These are phyloP conservation scores for Motacilla tschutschensis DNA, from an alignment of 2,113 vertebrate species.

Conservation along the genomic window DNA sequence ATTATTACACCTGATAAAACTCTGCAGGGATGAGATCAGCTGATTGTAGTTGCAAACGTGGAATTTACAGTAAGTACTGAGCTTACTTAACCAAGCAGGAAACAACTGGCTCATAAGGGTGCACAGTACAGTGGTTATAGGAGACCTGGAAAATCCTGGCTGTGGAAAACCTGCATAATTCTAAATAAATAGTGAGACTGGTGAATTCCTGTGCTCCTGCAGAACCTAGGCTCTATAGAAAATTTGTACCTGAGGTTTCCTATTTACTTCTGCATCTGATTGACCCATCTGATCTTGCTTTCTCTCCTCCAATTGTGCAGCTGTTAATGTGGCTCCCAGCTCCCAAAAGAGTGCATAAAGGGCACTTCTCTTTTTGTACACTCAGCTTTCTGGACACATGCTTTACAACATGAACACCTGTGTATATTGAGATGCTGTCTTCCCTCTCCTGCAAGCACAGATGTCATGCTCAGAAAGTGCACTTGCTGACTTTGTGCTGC, in stretches of 20 bases:
- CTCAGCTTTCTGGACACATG: constrained; percentile 9
- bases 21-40: neutral
- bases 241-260: neutral
- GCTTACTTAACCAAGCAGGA: neutral
- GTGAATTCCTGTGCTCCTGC: neutral
- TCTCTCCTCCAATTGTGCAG: neutral
- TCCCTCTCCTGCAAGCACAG: neutral
- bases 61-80: neutral
- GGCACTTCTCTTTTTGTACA: neutral
- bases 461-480: neutral
- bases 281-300: constrained; percentile 21
- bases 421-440: neutral
- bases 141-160: constrained; percentile 1
- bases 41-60: neutral
- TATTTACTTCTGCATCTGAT: neutral
- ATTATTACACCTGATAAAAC: neutral
- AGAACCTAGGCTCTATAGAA: neutral
- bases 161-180: neutral
- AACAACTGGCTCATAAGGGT: neutral
- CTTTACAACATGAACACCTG: constrained; percentile 10
- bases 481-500: neutral
- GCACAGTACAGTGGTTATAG: neutral
- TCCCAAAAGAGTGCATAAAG: constrained; percentile 9
- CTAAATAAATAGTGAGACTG: neutral
- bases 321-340: constrained; percentile 5